phyloP scores from a whole-genome alignment of 2,797 vertebrate species.

The Nasua narica region DNA sequence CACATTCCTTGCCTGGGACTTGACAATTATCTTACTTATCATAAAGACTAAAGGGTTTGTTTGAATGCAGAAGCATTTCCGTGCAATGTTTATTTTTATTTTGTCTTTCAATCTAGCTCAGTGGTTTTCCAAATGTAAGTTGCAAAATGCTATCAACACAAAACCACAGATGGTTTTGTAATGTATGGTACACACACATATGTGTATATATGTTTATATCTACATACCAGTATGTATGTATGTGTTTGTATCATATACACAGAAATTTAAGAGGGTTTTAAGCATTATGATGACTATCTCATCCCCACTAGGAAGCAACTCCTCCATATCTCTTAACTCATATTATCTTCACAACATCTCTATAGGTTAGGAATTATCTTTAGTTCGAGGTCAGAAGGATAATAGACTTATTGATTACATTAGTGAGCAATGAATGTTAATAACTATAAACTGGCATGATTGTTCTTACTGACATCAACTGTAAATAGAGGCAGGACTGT shows the following conservation, averaged over 20 bases:
- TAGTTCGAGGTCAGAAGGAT: not conserved
- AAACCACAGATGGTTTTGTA: not conserved
- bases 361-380: not conserved
- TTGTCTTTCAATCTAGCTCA: not conserved
- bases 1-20: not conserved
- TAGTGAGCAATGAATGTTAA: not conserved
- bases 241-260: not conserved
- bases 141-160: not conserved
- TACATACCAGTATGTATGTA: not conserved
- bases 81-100: not conserved
- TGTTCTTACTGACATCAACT: not conserved
- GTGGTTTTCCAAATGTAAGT: not conserved
- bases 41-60: not conserved
- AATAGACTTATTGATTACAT: not conserved
- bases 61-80: not conserved
- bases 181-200: not conserved
- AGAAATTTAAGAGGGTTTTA: conserved; percentile 3
- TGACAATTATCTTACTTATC: not conserved
- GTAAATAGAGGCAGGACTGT: not conserved
- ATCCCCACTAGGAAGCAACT: not conserved
- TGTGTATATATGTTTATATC: not conserved
- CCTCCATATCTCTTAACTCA: not conserved
- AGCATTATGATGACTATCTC: not conserved
- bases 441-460: not conserved
- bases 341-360: not conserved